Evolutionary conservation across 1,140 invertebrate genomes (phyloP).

Genomic region (Drosophila asahinai): DNA sequence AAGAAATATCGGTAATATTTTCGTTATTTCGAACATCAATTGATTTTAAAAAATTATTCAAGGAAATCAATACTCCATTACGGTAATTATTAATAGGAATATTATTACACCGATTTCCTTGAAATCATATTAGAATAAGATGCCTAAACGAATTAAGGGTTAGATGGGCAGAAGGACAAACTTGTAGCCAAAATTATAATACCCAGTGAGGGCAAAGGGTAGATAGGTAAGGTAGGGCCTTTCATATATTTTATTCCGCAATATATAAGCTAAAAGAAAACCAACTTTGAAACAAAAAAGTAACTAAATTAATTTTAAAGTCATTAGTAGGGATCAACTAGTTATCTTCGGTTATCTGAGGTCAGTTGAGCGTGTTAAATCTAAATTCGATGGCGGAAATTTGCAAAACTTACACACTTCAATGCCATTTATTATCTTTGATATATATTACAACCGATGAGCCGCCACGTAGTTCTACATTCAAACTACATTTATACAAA

Average conservation of each 20-base stretch:
- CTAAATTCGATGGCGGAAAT: constrained; percentile 4
- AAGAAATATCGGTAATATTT: neutral
- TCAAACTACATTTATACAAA: constrained; percentile 57
- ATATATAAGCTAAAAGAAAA: neutral
- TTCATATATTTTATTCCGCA: neutral
- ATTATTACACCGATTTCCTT: neutral
- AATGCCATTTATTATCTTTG: too few species aligned
- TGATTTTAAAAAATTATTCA: neutral
- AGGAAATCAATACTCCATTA: neutral
- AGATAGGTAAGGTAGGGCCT: too few species aligned
- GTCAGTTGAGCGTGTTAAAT: constrained; percentile 10
- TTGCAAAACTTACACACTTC: neutral
- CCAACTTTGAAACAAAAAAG: neutral
- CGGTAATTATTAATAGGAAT: neutral
- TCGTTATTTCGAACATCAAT: neutral
- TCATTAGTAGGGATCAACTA: constrained; percentile 3
- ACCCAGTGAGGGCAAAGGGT: too few species aligned
- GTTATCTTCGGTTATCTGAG: neutral
- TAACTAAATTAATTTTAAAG: neutral
- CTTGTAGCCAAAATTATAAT: too few species aligned
- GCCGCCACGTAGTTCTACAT: constrained; percentile 24
- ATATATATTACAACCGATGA: constrained; percentile 15
- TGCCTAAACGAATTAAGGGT: too few species aligned
- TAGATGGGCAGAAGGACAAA: neutral
- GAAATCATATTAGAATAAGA: neutral